Evolutionary conservation across 92 coral and sea anemone genomes (phyloP), one percentile per base, ranked within the genome.

Genomic region (Umimayanthus chanpuru): DNA sequence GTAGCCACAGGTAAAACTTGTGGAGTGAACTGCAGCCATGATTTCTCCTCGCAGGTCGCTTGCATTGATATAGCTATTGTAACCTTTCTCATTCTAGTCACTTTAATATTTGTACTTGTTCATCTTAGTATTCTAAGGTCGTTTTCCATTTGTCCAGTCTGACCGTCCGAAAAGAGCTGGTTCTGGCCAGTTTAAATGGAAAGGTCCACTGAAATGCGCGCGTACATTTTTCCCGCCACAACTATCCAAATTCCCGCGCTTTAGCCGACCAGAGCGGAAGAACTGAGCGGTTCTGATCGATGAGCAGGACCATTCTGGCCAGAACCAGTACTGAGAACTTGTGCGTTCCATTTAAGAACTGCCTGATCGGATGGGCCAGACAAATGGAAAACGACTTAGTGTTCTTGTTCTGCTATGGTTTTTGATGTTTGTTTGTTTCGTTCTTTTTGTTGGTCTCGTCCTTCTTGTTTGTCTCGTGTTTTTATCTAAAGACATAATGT

Each of bases 1-100:
- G 93, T 85, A 68, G 98, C 95, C 12, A 97, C 99, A 95, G 99
- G 99, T 97, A 93, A 43, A 14, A 0, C 29, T 28, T 30, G 25
- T 79, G 25, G 6, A 43, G 58, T 53, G 58, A 9, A 53, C 14
- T 53, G 3, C 58, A 41, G 10, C 79, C 40, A 11, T 4, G 79
- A 32, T 28, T 15, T 74, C 40, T n/a, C 40, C 9, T 32, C 9
- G 32, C 49, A 21, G 28, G 14, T 26, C 26, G 68, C 7, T 20
- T 56, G 2, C 23, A 56, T 56, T 56, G 66, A 16, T 15, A 56
- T 56, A 20, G 5, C 23, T 15, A 23, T 20, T 56, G 23, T 20
- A 23, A 56, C 16, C 66, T 47, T 47, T 47, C 23, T 15, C 23
- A 56, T 56, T 56, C 23, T 5, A 56, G 23, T 15, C 5, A 56